Base-by-base conservation (phyloP, 2,888 invertebrate species). In the Cheilosia variabilis region DNA sequence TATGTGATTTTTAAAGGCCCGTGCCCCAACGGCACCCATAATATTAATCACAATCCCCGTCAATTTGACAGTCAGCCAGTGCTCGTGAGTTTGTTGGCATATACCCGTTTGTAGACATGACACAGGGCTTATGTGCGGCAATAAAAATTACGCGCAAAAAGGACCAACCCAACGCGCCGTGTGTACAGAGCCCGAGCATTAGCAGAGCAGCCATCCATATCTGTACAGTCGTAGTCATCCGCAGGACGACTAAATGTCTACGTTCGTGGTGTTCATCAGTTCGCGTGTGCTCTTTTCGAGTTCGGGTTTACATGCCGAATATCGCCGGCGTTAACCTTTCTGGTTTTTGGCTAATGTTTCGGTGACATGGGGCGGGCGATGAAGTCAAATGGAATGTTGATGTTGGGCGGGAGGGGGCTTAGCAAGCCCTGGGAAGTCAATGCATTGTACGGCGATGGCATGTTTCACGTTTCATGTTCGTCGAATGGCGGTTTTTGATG, bases 231-330 rank as follows among this genome's bases (percentile, higher is more conserved):
- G 37, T 37, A 37, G 37, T 50, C 72, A 58, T 60, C 71, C 62
- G 72, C 80, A 86, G 81, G 86, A 86, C 86, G 76, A 81, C 81
- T 77, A 71, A 76, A 77, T 86, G 81, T 81, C 86, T 80, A 57
- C 62, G 66, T 50, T 77, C 62, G 50, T 71, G 81, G 57, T 81
- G 68, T 72, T 68, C 81, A 72, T 55, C 83, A 78, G 19, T 43
- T 43, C 7, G 13, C 22, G 47, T 34, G 41, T 81, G 43, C 71
- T 81, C 34, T 58, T 43, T 47, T 43, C 9, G 45, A 41, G 53
- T 66, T 78, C 5, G 45, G 31, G 53, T 66, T 78, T 68, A 83
- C 83, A 83, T 73, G 83, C 19, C 47, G 55, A 53, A 62, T 73
- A 78, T 78, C 69, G 63, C 62, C 57, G 62, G 55, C 57, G 83